Evolutionary conservation across 2,797 vertebrate species (phyloP).

Genomic region (Menidia menidia): DNA sequence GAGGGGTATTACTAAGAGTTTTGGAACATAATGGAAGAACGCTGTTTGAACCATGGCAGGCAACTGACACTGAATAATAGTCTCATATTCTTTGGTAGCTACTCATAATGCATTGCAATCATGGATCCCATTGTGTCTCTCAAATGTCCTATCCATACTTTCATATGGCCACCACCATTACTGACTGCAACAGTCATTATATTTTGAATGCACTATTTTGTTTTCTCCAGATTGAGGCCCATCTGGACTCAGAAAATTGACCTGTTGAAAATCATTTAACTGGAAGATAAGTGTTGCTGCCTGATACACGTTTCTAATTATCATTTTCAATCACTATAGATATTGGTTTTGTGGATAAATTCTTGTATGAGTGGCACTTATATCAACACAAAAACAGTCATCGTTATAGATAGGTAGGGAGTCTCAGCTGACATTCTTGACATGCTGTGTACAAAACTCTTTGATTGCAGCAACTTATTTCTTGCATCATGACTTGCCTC

Average conservation of each 20-base stretch:
- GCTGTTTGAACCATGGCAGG: slow-evolving; percentile 43
- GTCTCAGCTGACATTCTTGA: not conserved
- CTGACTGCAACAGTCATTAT: slow-evolving; percentile 40
- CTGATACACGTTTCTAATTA: not conserved
- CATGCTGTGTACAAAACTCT: slow-evolving; percentile 1
- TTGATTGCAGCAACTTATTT: not conserved
- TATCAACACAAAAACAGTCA: slow-evolving; percentile 1
- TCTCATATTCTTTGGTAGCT: slow-evolving; percentile 47
- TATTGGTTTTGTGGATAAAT: not conserved
- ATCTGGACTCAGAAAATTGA: slow-evolving; percentile 39
- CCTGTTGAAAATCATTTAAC: slow-evolving; percentile 18
- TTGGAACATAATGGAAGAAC: slow-evolving; percentile 41
- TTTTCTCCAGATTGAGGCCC: slow-evolving; percentile 35
- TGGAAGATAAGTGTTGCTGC: not conserved
- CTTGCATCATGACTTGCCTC: slow-evolving; percentile 4
- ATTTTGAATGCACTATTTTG: slow-evolving; percentile 46
- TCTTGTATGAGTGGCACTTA: not conserved
- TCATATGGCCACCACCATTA: slow-evolving; percentile 39
- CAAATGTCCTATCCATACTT: slow-evolving; percentile 37
- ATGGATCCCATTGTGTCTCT: slow-evolving; percentile 52
- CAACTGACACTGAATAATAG: slow-evolving; percentile 43
- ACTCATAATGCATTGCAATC: slow-evolving; percentile 57
- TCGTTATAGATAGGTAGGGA: not conserved
- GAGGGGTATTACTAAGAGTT: slow-evolving; percentile 36
- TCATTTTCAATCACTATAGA: not conserved